phyloP scores from a whole-genome alignment of 1,140 invertebrate genomes.

The Archivesica marissinica region DNA sequence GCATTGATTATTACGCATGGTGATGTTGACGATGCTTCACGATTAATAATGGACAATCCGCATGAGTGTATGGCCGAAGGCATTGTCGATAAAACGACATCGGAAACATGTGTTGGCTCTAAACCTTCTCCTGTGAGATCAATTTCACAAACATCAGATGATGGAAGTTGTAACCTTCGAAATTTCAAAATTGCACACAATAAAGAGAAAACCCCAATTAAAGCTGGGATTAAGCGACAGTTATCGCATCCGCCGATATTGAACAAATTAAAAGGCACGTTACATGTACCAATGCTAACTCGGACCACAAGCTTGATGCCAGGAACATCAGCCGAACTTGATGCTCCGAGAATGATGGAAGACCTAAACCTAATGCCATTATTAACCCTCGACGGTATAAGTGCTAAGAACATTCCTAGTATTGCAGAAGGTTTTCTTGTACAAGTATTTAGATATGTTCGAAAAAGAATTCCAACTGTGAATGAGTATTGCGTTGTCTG shows the following conservation, averaged over 20 bases:
- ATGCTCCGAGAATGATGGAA: not conserved
- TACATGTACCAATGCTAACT: not conserved
- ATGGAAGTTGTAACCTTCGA: not conserved
- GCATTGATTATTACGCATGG: slow-evolving; percentile 71
- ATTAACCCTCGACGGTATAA: slow-evolving; percentile 42
- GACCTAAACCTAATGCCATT: slow-evolving; percentile 55
- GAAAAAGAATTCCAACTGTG: slow-evolving; percentile 79
- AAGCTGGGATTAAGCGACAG: slow-evolving; percentile 34
- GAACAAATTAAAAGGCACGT: slow-evolving; percentile 23
- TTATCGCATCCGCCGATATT: slow-evolving; percentile 31
- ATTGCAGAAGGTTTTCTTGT: slow-evolving; percentile 58
- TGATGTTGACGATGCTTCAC: slow-evolving; percentile 67
- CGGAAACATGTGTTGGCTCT: not conserved
- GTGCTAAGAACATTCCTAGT: slow-evolving; percentile 42
- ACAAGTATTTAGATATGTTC: slow-evolving; percentile 76
- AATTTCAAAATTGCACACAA: not conserved
- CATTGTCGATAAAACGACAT: not conserved
- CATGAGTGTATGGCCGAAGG: slow-evolving; percentile 31
- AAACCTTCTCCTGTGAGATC: not conserved
- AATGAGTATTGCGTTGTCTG: slow-evolving; percentile 82
- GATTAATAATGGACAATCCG: slow-evolving; percentile 64
- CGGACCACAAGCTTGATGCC: slow-evolving; percentile 22
- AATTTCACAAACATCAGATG: not conserved
- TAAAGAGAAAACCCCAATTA: not conserved
- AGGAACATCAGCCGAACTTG: not conserved